Base-by-base conservation (phyloP, 1,140 invertebrate species). In the Platorchestia sp. region DNA sequence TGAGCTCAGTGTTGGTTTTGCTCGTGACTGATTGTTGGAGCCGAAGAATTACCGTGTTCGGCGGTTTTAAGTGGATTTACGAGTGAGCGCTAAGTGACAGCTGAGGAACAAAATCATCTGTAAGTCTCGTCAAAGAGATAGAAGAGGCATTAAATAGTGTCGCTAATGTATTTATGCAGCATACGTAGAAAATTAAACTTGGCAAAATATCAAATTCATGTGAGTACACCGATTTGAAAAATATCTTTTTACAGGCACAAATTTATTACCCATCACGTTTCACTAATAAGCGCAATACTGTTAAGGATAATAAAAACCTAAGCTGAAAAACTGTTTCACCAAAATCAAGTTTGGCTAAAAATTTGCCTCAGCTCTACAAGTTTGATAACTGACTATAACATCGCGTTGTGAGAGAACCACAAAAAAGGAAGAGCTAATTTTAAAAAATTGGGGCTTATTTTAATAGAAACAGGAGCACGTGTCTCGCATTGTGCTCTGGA, bases 1-100 rank as follows among this genome's bases (percentile, higher is more conserved):
- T 75, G 59, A 75, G 59, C 59, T 75, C 59, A 75, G 59, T 75
- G 87, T 89, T 89, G 87, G 87, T 89, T 89, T 89, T 89, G 87
- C 87, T 42, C 36, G 87, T 42, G 87, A 42, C 87, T 42, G 87
- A 89, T 42, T 41, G 43, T 44, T 27, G 42, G 43, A 7, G 41
- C 14, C 43, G 5, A 42, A 42, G 43, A 89, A 89, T 42, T 42
- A 89, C 7, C 41, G 87, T 41, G n/a, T 89, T 10, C 41, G 87
- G 43, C 43, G 10, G 41, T 10, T 41, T 42, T 42, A 43, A 89
- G 36, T 89, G 87, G 87, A 89, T 89, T 89, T 42, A 89, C 10
- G 87, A 42, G 43, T 44, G 87, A 89, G 41, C 87, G n/a, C 42
- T 42, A 5, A 42, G 42, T 75, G 59, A 75, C 59, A 75, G 59